phyloP scores from a whole-genome alignment of 2,113 vertebrate species.

The Brachypodius melanocephalos region DNA sequence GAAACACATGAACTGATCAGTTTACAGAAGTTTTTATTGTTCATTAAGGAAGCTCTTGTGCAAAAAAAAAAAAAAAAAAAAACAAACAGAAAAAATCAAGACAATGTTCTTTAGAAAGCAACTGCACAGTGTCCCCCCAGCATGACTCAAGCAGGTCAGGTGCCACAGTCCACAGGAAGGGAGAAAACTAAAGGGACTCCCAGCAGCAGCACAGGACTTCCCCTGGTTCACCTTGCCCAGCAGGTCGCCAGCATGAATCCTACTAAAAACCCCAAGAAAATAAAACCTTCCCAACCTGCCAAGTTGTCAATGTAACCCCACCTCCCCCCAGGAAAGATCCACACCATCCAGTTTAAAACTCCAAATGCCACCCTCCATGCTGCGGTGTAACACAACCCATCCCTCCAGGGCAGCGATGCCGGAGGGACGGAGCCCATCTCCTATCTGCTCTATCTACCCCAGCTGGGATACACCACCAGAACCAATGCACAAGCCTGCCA shows the following conservation, averaged over 20 bases:
- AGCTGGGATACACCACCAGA: background rate
- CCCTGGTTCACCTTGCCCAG: background rate
- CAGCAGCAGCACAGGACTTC: background rate
- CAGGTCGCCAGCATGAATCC: background rate
- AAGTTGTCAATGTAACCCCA: background rate
- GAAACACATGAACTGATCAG: rapidly evolving
- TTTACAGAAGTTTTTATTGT: constrained; percentile 64
- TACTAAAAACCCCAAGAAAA: background rate
- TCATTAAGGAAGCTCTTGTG: constrained; percentile 66
- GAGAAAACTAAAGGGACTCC: background rate
- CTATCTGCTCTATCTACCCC: background rate
- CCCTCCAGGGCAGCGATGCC: background rate
- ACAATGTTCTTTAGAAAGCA: constrained; percentile 59
- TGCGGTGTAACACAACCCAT: rapidly evolving
- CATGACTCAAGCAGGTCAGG: background rate
- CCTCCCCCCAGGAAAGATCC: background rate
- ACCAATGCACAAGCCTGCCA: background rate
- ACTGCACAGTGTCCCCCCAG: background rate
- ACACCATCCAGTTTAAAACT: background rate
- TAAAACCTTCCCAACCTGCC: background rate
- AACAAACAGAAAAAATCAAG: background rate
- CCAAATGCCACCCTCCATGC: rapidly evolving
- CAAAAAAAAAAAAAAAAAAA: background rate
- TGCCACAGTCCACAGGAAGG: background rate
- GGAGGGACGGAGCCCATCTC: background rate